Evolutionary conservation across 2,113 vertebrate species (phyloP), one percentile per base, ranked within the genome.

Genomic region (Pyxicephalus adspersus): DNA sequence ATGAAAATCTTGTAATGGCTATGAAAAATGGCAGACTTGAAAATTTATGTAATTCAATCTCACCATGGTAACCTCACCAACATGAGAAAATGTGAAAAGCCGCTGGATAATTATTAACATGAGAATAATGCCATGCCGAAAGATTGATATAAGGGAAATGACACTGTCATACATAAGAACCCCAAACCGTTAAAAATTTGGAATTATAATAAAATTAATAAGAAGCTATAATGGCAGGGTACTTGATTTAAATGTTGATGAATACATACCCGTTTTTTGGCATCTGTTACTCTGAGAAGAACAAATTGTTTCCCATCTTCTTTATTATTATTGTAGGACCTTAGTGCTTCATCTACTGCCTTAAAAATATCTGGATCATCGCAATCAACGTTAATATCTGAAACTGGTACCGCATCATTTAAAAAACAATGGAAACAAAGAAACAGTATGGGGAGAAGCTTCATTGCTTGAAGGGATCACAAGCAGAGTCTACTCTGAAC

Each of bases 311-410:
- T 86, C 64, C 76, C 87, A 7, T n/a, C 77, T 77, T 4, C 5
- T 2, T 1, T 68, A 0, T 22, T 28, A 45, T 0, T 29, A 6
- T 94, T 94, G 31, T 89, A 87, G 60, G 84, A 83, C 83, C 84
- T 87, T 87, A 94, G 77, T 54, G 92, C 91, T 18, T 13, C 0
- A 0, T 92, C 89, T 0, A 90, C 90, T 28, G 87, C 90, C 52
- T 85, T 64, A 82, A 93, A 92, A 23, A 93, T 85, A 8, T 88
- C 85, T 13, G 88, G 71, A 11, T 90, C 86, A 71, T 93, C 72
- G 38, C 93, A 94, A 82, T 90, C 87, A 0, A 18, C 75, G 65
- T 71, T 28, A 25, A 64, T 25, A 26, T 54, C 28, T 0, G 50
- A 57, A 25, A 34, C 11, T 50, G 66, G 52, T 55, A 3, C 77